These are phyloP conservation scores for Atherinosoma microstoma DNA, from an alignment of 2,797 vertebrate genomes.

Conservation along the genomic window DNA sequence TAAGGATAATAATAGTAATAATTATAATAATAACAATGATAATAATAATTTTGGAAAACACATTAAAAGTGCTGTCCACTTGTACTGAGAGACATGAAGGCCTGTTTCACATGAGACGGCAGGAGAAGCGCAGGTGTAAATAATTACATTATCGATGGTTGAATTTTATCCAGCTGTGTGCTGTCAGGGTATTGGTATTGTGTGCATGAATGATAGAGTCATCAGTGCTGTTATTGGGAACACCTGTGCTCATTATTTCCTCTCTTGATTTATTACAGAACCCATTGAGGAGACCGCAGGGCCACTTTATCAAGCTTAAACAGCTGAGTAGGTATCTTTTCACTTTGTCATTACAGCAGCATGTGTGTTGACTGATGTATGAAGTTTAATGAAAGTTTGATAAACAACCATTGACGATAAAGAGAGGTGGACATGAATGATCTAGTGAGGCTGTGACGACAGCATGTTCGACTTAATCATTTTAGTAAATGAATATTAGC, in stretches of 20 bases:
- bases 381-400: neutral
- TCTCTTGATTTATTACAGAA: slow-evolving; percentile 68
- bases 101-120: neutral
- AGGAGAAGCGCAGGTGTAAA: slow-evolving; percentile 12
- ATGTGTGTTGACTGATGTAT: neutral
- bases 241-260: neutral
- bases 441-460: neutral
- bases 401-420: neutral
- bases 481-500: neutral
- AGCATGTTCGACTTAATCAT: neutral
- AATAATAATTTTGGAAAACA: no score
- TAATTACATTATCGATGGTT: slow-evolving; percentile 1
- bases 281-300: slow-evolving; percentile 87
- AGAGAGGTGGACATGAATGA: neutral
- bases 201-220: slow-evolving; percentile 4
- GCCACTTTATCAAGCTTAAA: slow-evolving; percentile 86
- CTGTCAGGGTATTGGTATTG: neutral
- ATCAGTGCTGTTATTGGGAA: neutral
- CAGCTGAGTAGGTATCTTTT: slow-evolving; percentile 65
- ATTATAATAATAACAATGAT: no score
- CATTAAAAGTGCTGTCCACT: neutral
- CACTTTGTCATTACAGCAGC: neutral
- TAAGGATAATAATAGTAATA: neutral
- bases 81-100: neutral
- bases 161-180: slow-evolving; percentile 5